Conservation (phyloP, 2,113 vertebrate genomes). For the Struthio camelus region DNA sequence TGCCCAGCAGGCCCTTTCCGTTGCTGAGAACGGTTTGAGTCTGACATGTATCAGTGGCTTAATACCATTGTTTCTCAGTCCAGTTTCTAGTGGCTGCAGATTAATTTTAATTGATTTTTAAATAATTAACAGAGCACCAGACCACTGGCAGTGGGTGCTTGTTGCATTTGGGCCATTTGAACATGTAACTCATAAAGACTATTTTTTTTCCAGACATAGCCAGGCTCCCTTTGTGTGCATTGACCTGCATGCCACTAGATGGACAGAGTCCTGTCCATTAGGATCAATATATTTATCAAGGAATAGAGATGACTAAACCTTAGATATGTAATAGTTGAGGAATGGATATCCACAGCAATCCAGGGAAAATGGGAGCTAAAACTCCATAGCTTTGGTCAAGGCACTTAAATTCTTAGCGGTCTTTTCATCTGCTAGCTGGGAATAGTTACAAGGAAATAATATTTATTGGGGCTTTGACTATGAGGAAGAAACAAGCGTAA, state of each 20-base stretch:
- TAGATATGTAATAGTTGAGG: background rate
- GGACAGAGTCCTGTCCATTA: background rate
- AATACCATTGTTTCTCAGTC: no score
- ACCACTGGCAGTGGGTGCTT: background rate
- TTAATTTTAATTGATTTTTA: background rate
- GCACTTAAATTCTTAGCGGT: background rate
- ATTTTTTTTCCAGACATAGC: background rate
- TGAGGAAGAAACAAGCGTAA: background rate
- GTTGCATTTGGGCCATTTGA: background rate
- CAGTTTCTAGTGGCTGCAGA: no score
- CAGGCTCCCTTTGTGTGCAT: background rate
- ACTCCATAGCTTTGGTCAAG: background rate
- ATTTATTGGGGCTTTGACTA: background rate
- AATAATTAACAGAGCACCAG: background rate
- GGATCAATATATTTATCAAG: background rate
- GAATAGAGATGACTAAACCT: background rate
- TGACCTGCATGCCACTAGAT: background rate
- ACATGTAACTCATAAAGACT: rapidly evolving
- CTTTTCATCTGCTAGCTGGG: background rate
- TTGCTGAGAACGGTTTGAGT: background rate
- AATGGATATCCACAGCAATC: background rate
- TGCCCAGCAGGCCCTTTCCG: background rate
- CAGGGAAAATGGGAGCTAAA: background rate
- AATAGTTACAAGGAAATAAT: background rate
- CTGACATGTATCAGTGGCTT: background rate